Base-by-base conservation (phyloP, 1,140 invertebrate species). In the Oreohelix idahoensis region DNA sequence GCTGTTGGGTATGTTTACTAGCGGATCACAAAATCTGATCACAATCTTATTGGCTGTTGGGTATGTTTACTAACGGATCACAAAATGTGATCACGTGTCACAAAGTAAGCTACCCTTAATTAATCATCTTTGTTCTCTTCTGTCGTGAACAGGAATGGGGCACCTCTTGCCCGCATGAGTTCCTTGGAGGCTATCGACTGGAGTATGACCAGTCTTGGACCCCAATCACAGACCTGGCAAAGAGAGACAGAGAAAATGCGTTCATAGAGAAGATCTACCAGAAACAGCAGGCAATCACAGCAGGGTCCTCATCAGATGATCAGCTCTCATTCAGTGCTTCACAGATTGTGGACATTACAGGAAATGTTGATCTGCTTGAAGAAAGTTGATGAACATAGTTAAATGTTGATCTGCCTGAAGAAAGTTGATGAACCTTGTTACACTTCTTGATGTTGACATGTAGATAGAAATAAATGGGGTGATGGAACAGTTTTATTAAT, bases 161-260 rank as follows among this genome's bases (percentile, higher is more conserved):
- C 63, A 80, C 88, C 26, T 90, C 91, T 0, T 93, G 93, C 89
- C 93, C 94, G n/a, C 95, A 96, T 86, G 90, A 91, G 39, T 95
- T 94, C 87, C 91, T 95, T 71, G 95, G 95, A 36, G 94, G 94
- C 51, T 96, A 94, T 87, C 94, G 94, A 89, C 90, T 96, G 38
- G 95, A 96, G 89, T 90, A 93, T 69, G 95, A 96, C 91, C 92
- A 94, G 81, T 95, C 94, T 20, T 96, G 95, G 95, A 96, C 95
- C 15, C 93, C 95, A 4, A 79, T 89, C 1, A 87, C 89, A 45
- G 83, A 91, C 75, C 63, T 92, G 0, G 70, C 79, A 39, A 26
- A 81, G n/a, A 73, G 32, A 42, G 80, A 82, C 32, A 10, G 53
- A 39, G 79, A 87, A 32, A 88, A 88, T 73, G 89, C 87, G 11